Evolutionary conservation across 2,888 invertebrate genomes (phyloP), one percentile per base, ranked within the genome.

Genomic region (Clivina fossor): DNA sequence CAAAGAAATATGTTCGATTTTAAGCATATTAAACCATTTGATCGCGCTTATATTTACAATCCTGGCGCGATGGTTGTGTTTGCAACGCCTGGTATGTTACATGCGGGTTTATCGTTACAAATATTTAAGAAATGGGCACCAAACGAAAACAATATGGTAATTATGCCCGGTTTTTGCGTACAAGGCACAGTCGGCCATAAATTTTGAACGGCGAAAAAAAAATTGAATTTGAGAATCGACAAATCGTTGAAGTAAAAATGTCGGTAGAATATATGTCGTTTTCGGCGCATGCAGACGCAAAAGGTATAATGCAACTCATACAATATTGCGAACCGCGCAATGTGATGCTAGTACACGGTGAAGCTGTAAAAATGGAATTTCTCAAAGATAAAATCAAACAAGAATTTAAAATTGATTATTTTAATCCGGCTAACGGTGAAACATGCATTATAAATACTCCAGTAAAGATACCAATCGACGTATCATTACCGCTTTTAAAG

Each of bases 1-100:
- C 93, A 97, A 66, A 81, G 98, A 61, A 99, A 99, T 69, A 99
- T 99, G 98, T 99, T 99, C 79, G 99, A 99, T 71, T 99, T 98
- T 68, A 97, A 97, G 71, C 98, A 99, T 68, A 99, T 99, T 56
- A 95, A 95, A 69, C 91, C 96, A 1, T 95, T 96, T 75, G 98
- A 99, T 70, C 87, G 93, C 68, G 83, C 90, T 0, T 95, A 88
- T 71, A 94, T 94, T 61, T 96, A 97, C 66, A 95, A 95, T 76
- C 92, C 93, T 1, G 94, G 98, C 1, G 90, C 99, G 0, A 98
- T 98, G 97, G 99, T 99, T 2, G 96, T 99, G 0, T 99, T 99
- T 77, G 98, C 99, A 2, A 98, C 99, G 0, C 99, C 99, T 0
- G 99, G 99, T 26, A 99, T 99, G 99, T 78, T 99, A 63, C 99